Percentiles rank a stretch among this genome's conserved stretches.
Conservation (phyloP, 1,140 invertebrate species). For the Pseudomyrmex sp. region DNA sequence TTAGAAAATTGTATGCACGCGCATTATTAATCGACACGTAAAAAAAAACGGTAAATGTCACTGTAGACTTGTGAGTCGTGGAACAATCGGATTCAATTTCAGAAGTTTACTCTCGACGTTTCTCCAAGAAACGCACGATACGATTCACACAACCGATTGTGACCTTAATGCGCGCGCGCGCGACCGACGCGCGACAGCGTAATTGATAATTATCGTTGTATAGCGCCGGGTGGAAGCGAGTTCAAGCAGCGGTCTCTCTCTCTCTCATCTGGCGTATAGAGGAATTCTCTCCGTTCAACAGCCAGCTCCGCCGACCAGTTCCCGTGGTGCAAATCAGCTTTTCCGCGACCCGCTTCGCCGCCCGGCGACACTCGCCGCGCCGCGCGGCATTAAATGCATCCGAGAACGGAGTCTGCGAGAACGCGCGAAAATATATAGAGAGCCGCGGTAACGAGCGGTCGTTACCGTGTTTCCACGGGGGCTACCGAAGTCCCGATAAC, state of each 20-base stretch:
- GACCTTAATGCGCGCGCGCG: neutral
- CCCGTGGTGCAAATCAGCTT: slow-evolving; percentile 39
- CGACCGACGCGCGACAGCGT: slow-evolving; percentile 42
- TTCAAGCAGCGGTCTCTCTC: slow-evolving; percentile 32
- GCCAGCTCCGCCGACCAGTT: slow-evolving; percentile 7
- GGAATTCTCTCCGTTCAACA: slow-evolving; percentile 29
- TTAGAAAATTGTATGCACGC: too few species aligned
- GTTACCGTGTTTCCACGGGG: slow-evolving; percentile 34
- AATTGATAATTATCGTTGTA: slow-evolving; percentile 63
- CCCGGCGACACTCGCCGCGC: slow-evolving; percentile 21
- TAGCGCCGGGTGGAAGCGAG: slow-evolving; percentile 52
- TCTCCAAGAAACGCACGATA: neutral
- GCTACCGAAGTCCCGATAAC: slow-evolving; percentile 30
- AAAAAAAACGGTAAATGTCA: too few species aligned
- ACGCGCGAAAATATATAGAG: slow-evolving; percentile 27
- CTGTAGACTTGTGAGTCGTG: too few species aligned
- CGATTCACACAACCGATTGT: neutral
- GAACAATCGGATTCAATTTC: neutral
- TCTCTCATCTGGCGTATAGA: neutral
- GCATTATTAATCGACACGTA: too few species aligned
- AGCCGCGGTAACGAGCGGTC: slow-evolving; percentile 27
- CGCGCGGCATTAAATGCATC: slow-evolving; percentile 23
- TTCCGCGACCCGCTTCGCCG: slow-evolving; percentile 36
- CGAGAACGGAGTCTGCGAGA: neutral
- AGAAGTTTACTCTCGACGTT: slow-evolving; percentile 11